Evolutionary conservation across 2,797 vertebrate genomes (phyloP), one percentile per base, ranked within the genome.

Genomic region (Scomberomorus guttatus): DNA sequence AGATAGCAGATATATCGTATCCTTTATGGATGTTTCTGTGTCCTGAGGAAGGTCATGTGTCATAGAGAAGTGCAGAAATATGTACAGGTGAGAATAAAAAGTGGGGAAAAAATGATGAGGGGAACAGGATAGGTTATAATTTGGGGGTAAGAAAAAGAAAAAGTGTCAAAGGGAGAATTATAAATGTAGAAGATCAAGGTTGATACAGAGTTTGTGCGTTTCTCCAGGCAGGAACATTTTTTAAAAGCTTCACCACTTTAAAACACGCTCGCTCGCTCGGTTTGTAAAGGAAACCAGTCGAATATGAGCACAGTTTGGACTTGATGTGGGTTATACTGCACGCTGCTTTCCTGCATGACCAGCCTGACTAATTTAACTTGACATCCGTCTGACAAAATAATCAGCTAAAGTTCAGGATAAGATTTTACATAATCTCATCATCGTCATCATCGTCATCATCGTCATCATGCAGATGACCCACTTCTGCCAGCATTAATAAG

Each of bases 401-500:
- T 67, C 55, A 3, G n/a, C 14, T 14, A 0, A 10, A 46, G 25
- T 56, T 67, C 4, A 22, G 22, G 50, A 27, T 17, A 27, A 18
- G 29, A 46, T 52, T 59, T 34, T 10, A 39, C 8, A 27, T 37
- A 4, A 29, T 39, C 51, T 37, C 29, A 6, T 50, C 42, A 2
- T 11, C 37, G 10, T 37, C 37, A 37, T 37, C 37, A 37, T 37
- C 37, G 10, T 37, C 34, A 9, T 37, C 34, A 37, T 37, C 34
- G 9, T 34, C 37, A 37, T 37, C 11, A 12, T 37, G 20, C 42
- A 29, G 56, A 51, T 42, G 32, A 67, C 44, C 79, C 72, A 67
- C 17, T 72, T 76, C 22, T 13, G 12, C 54, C 24, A 17, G 22
- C 37, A 37, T 46, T 37, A 10, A 25, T 48, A 9, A 37, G 24